These are phyloP conservation scores for Pseudorhiza aurosa DNA, from an alignment of 30 jellyfish, hydroid and myxozoan species.

Conservation along the genomic window DNA sequence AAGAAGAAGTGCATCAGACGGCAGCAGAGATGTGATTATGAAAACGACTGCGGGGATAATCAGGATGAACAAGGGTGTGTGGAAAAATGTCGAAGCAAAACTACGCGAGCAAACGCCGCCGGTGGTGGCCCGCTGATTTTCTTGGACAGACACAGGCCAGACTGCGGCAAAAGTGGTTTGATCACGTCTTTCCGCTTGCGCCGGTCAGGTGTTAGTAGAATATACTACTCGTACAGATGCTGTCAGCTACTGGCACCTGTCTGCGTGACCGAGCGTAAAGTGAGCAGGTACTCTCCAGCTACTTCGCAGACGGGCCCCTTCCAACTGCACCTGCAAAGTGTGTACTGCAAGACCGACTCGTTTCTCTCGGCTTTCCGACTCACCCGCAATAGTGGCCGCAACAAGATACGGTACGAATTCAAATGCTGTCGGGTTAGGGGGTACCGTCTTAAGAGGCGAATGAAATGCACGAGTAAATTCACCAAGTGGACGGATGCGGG, in stretches of 20 bases:
- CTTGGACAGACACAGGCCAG: slow-evolving; percentile 15
- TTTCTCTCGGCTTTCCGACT: slow-evolving; percentile 7
- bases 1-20: slow-evolving; percentile 26
- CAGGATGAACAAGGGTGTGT: slow-evolving; percentile 25
- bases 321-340: neutral
- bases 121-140: slow-evolving; percentile 21
- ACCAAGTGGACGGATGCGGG: slow-evolving; percentile 21
- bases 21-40: slow-evolving; percentile 17
- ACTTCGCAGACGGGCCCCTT: neutral
- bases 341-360: neutral
- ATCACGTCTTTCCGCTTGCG: slow-evolving; percentile 16
- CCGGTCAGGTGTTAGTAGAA: neutral
- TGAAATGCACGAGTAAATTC: neutral
- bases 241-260: neutral
- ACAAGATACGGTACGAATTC: slow-evolving; percentile 4
- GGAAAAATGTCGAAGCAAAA: neutral
- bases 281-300: neutral
- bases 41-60: slow-evolving; percentile 58
- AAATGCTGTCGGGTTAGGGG: neutral
- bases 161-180: neutral
- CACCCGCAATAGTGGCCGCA: neutral
- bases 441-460: neutral
- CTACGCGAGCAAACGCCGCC: neutral
- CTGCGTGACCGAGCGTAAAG: neutral
- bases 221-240: slow-evolving; percentile 20